These are phyloP conservation scores for Xiphophorus birchmanni DNA, from an alignment of 2,797 vertebrate species.

Conservation along the genomic window DNA sequence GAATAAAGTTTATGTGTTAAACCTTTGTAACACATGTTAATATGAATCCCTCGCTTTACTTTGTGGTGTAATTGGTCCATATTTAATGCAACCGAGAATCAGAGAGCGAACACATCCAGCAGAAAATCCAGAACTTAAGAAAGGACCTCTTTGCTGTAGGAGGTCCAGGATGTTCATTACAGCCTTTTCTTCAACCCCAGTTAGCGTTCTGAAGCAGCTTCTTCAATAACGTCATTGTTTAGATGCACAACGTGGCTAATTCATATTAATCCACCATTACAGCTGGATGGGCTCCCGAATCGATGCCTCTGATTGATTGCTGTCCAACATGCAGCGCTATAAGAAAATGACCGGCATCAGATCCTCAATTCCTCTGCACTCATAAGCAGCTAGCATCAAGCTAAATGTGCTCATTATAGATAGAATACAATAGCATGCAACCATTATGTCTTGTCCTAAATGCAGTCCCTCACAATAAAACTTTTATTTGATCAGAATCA, in stretches of 20 bases:
- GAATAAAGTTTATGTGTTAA: not conserved
- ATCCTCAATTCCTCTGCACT: constrained; percentile 27
- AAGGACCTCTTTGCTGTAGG: constrained; percentile 41
- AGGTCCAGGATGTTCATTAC: constrained; percentile 55
- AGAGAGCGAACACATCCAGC: not conserved
- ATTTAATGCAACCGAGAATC: not conserved
- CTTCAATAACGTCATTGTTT: constrained; percentile 56
- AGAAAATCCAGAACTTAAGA: constrained; percentile 55
- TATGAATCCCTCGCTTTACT: not conserved
- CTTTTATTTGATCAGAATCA: not conserved
- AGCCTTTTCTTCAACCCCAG: constrained; percentile 14
- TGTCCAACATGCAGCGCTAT: constrained; percentile 48
- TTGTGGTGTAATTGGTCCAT: not conserved
- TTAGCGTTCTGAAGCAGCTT: constrained; percentile 43
- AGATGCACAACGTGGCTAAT: constrained; percentile 61
- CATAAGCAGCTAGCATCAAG: constrained; percentile 11
- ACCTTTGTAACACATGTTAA: not conserved
- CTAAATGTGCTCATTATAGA: not conserved
- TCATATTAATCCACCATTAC: constrained; percentile 72
- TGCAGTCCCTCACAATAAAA: not conserved
- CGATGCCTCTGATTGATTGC: constrained; percentile 67
- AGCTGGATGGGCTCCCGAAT: constrained; percentile 60
- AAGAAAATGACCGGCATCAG: constrained; percentile 41
- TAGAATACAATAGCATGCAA: not conserved
- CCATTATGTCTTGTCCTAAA: not conserved